Evolutionary conservation across 2,888 invertebrate genomes (phyloP).

Genomic region (Rotaria socialis): DNA sequence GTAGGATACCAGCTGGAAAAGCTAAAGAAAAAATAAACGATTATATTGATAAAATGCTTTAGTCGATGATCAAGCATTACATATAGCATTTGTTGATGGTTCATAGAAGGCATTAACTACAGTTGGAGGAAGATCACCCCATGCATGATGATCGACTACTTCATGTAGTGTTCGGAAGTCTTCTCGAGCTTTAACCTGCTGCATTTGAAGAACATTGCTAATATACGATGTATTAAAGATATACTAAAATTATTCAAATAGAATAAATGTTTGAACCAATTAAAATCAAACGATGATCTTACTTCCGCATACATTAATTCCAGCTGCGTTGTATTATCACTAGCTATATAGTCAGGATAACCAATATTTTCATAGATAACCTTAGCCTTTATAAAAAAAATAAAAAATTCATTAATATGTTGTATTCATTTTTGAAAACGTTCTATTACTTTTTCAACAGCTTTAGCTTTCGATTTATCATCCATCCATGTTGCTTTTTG

Average conservation of each 20-base stretch:
- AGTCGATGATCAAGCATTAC: slow-evolving; percentile 59
- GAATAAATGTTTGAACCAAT: neutral
- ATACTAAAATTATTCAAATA: slow-evolving; percentile 27
- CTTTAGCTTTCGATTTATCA: slow-evolving; percentile 66
- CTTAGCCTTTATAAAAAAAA: slow-evolving; percentile 53
- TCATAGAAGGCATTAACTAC: slow-evolving; percentile 86
- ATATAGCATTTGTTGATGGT: slow-evolving; percentile 84
- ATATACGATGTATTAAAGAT: slow-evolving; percentile 6
- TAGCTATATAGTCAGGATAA: slow-evolving; percentile 61
- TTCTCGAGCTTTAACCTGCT: slow-evolving; percentile 14
- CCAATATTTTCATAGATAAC: slow-evolving; percentile 75
- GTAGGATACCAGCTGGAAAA: slow-evolving; percentile 59
- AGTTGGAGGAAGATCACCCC: slow-evolving; percentile 48
- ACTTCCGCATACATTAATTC: slow-evolving; percentile 42
- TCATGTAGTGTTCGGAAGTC: slow-evolving; percentile 13
- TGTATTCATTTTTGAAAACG: neutral
- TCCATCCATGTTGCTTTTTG: slow-evolving; percentile 90
- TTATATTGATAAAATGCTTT: neutral
- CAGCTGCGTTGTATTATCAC: slow-evolving; percentile 42
- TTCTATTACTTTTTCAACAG: slow-evolving; percentile 56
- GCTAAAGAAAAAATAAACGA: neutral
- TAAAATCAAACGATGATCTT: neutral
- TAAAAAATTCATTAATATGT: neutral
- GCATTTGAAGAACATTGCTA: slow-evolving; percentile 2
- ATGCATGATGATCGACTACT: slow-evolving; percentile 17